phyloP scores from a whole-genome alignment of 2,888 invertebrate species.

The Netelia melanura region DNA sequence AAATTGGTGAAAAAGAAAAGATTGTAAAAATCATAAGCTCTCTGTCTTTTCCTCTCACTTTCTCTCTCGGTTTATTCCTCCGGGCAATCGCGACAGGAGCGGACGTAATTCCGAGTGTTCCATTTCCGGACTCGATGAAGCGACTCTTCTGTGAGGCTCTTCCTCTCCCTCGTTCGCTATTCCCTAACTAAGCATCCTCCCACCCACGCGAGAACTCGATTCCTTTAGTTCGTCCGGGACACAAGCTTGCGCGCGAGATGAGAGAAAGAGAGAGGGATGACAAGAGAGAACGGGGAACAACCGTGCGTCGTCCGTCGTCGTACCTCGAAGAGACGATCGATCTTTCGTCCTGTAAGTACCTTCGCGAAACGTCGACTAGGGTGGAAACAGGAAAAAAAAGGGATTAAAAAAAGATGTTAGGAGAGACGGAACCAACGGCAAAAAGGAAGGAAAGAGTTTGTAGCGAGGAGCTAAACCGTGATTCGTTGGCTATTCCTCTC shows the following conservation, averaged over 20 bases:
- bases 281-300: neutral
- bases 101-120: conserved; percentile 60
- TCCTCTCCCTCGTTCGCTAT: conserved; percentile 26
- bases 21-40: conserved; percentile 42
- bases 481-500: conserved; percentile 40
- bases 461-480: conserved; percentile 25
- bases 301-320: conserved; percentile 35
- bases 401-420: conserved; percentile 17
- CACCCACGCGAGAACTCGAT: conserved; percentile 6
- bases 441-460: conserved; percentile 31
- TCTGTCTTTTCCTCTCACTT: neutral
- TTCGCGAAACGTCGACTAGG: conserved; percentile 44
- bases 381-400: conserved; percentile 28
- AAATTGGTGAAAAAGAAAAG: conserved; percentile 16
- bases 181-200: conserved; percentile 42
- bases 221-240: conserved; percentile 54
- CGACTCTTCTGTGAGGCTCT: neutral
- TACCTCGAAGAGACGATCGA: conserved; percentile 59
- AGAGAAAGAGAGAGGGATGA: neutral
- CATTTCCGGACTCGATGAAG: conserved; percentile 61
- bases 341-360: conserved; percentile 59
- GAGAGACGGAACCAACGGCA: neutral
- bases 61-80: conserved; percentile 18
- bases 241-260: neutral
- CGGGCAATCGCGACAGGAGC: conserved; percentile 32